Conservation (phyloP, 2,797 vertebrate genomes). For the Chrosomus eos region DNA sequence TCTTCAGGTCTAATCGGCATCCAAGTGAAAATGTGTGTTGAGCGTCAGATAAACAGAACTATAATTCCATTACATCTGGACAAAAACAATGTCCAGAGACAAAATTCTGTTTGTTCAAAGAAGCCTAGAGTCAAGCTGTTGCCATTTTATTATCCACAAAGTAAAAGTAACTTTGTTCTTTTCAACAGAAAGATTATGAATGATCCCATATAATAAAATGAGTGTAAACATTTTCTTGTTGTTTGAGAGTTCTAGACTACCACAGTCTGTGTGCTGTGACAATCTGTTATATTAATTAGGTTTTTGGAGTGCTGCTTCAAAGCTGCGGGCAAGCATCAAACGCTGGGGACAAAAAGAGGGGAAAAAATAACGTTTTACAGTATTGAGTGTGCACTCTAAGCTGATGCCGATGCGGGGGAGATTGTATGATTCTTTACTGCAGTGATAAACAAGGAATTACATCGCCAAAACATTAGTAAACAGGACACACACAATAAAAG, state of each 20-base stretch:
- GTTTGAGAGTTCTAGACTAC: slow-evolving; percentile 31
- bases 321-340: slow-evolving; percentile 21
- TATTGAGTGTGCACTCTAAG: slow-evolving; percentile 20
- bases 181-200: not conserved
- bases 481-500: not conserved
- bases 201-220: slow-evolving; percentile 19
- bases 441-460: slow-evolving; percentile 18
- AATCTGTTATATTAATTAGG: slow-evolving; percentile 45
- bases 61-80: slow-evolving; percentile 51
- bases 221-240: slow-evolving; percentile 24
- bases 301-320: slow-evolving; percentile 40
- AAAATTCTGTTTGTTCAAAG: not conserved
- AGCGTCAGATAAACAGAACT: slow-evolving; percentile 56
- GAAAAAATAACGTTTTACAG: not conserved
- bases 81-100: slow-evolving; percentile 42
- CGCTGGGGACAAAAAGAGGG: not conserved
- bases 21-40: slow-evolving; percentile 29
- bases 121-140: not conserved
- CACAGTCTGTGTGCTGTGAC: slow-evolving; percentile 41
- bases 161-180: slow-evolving; percentile 14
- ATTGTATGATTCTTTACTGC: slow-evolving; percentile 54
- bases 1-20: slow-evolving; percentile 60
- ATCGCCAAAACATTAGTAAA: slow-evolving; percentile 4
- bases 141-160: slow-evolving; percentile 2
- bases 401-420: slow-evolving; percentile 7